Evolutionary conservation across 2,888 invertebrate species (phyloP).

Genomic region (Spilarctia lutea): DNA sequence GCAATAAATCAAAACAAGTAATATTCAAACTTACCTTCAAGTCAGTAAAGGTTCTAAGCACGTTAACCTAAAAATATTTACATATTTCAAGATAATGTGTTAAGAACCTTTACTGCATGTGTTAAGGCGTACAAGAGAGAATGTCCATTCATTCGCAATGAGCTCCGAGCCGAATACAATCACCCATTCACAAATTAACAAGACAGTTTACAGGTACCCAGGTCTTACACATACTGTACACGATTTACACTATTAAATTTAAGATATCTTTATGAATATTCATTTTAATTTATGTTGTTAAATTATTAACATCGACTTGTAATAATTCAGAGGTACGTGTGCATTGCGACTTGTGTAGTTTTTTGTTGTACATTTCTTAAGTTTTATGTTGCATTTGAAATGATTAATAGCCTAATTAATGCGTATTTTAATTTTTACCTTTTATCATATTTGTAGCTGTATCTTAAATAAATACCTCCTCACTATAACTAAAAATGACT

Average conservation of each 20-base stretch:
- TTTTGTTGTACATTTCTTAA: neutral
- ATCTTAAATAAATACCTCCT: no score
- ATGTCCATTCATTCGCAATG: slow-evolving; percentile 14
- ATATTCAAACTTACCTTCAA: neutral
- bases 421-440: no score
- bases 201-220: slow-evolving; percentile 1
- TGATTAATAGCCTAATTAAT: no score
- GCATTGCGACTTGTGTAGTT: neutral
- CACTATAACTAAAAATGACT: no score
- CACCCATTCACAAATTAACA: slow-evolving; percentile 18
- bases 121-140: slow-evolving; percentile 9
- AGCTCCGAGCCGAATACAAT: neutral
- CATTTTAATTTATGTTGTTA: slow-evolving; percentile 8
- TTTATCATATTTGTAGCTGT: no score
- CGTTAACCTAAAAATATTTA: slow-evolving; percentile 2
- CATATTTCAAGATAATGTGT: no score
- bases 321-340: neutral
- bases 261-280: slow-evolving; percentile 5
- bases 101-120: neutral
- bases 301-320: slow-evolving; percentile 5
- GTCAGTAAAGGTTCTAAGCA: neutral
- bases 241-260: slow-evolving; percentile 3
- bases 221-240: neutral
- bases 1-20: neutral
- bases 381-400: neutral